Base-by-base conservation (phyloP, 2,888 invertebrate genomes). In the Acleris holmiana region DNA sequence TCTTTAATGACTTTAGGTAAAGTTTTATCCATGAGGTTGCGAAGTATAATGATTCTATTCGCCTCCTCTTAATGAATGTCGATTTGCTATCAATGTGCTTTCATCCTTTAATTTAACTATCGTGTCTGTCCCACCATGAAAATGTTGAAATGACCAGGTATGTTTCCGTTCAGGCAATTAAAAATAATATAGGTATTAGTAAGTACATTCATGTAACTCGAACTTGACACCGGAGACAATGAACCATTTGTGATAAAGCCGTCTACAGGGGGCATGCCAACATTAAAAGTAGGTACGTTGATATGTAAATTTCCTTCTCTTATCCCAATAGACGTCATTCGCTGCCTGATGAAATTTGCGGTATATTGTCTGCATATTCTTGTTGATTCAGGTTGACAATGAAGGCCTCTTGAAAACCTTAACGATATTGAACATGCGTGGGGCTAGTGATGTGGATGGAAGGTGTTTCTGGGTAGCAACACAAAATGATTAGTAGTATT, bases 341-440 rank as follows among this genome's bases (percentile, higher is more conserved):
- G 48, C 13, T 15, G 53, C 67, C 74, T 76, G 74, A 77, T 75
- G 71, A 77, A 79, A 77, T 75, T 75, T 73, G 71, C 61, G 72
- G 73, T 67, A 79, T 78, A 79, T 78, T 77, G 73, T 76, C 71
- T 76, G 56, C 62, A 46, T 40, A 70, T 75, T 29, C 10, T 25
- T 65, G 50, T 65, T 65, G 60, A 25, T 65, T 23, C 65, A 65
- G 65, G 54, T 65, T 65, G 49, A 41, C 48, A 44, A 35, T 35
- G 65, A 46, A 35, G 49, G 49, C 46, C 48, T 17, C 25, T 13
- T n/a, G n/a, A 51, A 19, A 48, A 25, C 21, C 21, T 7, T 29
- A 49, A 17, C n/a, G 35, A 57, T 40, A 44, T 6, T 47, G 44
- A 6, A 40, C 41, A 41, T 41, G 44, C 44, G 41, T 18, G 48